Percentiles rank a stretch among this genome's conserved stretches.
Conservation (phyloP, 2,888 invertebrate genomes). For the Choristoneura rosaceana region DNA sequence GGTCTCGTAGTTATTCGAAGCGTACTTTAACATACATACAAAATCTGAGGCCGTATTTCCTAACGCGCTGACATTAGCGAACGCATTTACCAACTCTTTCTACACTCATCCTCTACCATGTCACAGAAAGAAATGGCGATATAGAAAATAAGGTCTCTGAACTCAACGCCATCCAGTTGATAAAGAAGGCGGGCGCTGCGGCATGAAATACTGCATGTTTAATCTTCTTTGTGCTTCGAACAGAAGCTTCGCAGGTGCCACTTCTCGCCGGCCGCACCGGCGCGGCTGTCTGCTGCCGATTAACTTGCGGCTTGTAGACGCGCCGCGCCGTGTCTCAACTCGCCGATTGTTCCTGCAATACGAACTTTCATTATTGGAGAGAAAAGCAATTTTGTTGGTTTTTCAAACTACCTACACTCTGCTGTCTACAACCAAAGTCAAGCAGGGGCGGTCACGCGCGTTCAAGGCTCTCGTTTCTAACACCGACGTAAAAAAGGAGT, state of each 20-base stretch:
- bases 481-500: too few species aligned
- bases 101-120: too few species aligned
- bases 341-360: slow-evolving; percentile 44
- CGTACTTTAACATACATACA: neutral
- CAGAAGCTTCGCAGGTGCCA: slow-evolving; percentile 3
- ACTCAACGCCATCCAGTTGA: neutral
- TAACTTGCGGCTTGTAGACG: slow-evolving; percentile 66
- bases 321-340: slow-evolving; percentile 57
- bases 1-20: too few species aligned
- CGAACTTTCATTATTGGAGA: slow-evolving; percentile 25
- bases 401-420: neutral
- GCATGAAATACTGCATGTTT: neutral
- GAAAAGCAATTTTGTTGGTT: slow-evolving; percentile 8
- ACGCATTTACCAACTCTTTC: too few species aligned
- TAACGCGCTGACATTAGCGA: too few species aligned
- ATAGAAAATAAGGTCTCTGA: too few species aligned
- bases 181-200: neutral
- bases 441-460: too few species aligned
- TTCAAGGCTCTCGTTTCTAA: too few species aligned
- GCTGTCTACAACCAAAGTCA: neutral
- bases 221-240: neutral
- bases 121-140: too few species aligned
- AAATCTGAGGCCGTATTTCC: neutral
- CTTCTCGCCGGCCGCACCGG: slow-evolving; percentile 6
- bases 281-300: slow-evolving; percentile 51